A percentile compares a stretch with the other conserved stretches of the same genome.
These are phyloP conservation scores for Cryptotermes secundus DNA, from an alignment of 1,140 invertebrate species.

Conservation along the genomic window DNA sequence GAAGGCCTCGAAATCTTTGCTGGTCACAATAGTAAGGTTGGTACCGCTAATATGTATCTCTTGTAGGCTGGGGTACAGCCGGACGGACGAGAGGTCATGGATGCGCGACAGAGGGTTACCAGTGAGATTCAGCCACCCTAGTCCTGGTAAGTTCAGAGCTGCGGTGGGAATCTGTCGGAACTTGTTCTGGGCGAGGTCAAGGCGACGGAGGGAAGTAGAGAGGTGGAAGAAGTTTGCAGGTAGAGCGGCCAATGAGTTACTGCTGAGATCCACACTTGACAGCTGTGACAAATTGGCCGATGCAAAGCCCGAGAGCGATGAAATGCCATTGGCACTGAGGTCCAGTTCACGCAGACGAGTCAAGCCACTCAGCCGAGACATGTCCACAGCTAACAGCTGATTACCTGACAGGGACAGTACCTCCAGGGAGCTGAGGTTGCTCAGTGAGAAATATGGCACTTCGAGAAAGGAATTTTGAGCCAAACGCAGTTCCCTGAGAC, in stretches of 20 bases:
- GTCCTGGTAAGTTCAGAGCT: constrained; percentile 67
- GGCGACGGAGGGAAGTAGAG: constrained; percentile 64
- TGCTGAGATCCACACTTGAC: constrained; percentile 69
- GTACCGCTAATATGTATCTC: constrained; percentile 79
- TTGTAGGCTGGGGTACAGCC: constrained; percentile 52
- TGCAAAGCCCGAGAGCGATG: constrained; percentile 73
- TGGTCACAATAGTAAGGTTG: constrained; percentile 81
- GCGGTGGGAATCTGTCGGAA: constrained; percentile 80
- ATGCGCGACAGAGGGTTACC: constrained; percentile 75
- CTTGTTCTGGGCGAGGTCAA: constrained; percentile 78
- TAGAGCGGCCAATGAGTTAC: constrained; percentile 72
- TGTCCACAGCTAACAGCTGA: constrained; percentile 68
- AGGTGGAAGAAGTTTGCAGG: constrained; percentile 79
- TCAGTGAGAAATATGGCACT: constrained; percentile 74
- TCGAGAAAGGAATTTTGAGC: constrained; percentile 69
- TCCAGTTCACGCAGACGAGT: constrained; percentile 71
- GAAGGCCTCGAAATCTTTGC: constrained; percentile 86
- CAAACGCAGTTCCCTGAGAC: constrained; percentile 72
- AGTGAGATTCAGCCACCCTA: constrained; percentile 77
- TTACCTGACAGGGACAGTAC: constrained; percentile 64
- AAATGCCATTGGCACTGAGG: constrained; percentile 72
- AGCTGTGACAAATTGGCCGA: constrained; percentile 70
- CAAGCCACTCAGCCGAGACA: constrained; percentile 71
- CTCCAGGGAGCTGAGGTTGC: constrained; percentile 49
- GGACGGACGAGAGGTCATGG: constrained; percentile 58